Conservation (phyloP, 2,113 vertebrate genomes). For the Pagrus major region DNA sequence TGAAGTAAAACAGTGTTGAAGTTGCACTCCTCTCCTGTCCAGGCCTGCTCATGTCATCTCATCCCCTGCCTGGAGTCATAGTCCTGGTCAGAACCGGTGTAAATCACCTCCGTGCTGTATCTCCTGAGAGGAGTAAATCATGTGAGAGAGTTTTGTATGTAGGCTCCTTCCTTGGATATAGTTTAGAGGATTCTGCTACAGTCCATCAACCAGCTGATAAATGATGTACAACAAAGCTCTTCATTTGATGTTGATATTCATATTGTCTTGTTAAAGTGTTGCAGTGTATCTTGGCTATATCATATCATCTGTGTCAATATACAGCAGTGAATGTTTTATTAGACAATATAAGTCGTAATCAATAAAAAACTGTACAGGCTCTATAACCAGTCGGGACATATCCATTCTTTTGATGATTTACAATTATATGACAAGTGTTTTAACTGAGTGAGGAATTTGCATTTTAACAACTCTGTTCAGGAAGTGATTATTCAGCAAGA, state of each 20-base stretch:
- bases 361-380: background rate
- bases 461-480: constrained; percentile 1
- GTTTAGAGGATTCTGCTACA: background rate
- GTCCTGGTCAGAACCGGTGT: too few relatives aligned
- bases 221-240: background rate
- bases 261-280: constrained; percentile 25
- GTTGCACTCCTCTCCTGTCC: too few relatives aligned
- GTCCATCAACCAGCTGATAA: background rate
- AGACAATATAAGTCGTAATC: constrained; percentile 16
- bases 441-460: background rate
- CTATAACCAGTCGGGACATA: background rate
- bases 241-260: constrained; percentile 13
- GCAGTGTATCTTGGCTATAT: background rate
- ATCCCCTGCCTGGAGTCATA: too few relatives aligned
- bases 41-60: too few relatives aligned
- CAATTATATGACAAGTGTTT: constrained; percentile 2
- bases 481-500: background rate
- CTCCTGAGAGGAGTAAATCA: too few relatives aligned
- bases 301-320: background rate
- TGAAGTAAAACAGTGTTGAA: too few relatives aligned
- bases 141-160: too few relatives aligned
- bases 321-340: constrained; percentile 8
- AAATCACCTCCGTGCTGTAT: too few relatives aligned
- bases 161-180: too few relatives aligned
- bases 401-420: background rate